A percentile compares a stretch with the other conserved stretches of the same genome.
Conservation (phyloP, 2,888 invertebrate species). For the Luffia ferchaultella region DNA sequence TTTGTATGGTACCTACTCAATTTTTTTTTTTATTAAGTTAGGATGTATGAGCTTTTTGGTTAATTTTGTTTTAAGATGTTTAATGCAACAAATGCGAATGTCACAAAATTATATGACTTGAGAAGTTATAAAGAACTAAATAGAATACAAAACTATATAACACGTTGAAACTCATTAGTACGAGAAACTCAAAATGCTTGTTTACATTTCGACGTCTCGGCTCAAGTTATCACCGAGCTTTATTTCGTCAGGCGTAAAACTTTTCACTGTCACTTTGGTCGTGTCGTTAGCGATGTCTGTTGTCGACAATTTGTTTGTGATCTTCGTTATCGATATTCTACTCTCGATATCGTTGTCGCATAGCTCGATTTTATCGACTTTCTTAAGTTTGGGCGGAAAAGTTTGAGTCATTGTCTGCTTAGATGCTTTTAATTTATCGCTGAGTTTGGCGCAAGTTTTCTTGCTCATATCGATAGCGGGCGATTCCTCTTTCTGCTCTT, state of each 20-base stretch:
- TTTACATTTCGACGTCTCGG: conserved; percentile 53
- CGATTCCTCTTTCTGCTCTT: conserved; percentile 40
- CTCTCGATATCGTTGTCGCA: conserved; percentile 56
- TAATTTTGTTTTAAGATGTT: too few relatives aligned
- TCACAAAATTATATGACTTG: too few relatives aligned
- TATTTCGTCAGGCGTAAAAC: conserved; percentile 49
- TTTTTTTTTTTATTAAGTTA: too few relatives aligned
- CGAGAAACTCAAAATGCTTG: too few relatives aligned
- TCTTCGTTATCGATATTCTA: conserved; percentile 60
- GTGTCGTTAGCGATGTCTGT: conserved; percentile 38
- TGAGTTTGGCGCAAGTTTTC: conserved; percentile 46
- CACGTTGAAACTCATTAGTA: too few relatives aligned
- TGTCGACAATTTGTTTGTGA: conserved; percentile 51
- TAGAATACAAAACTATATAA: too few relatives aligned
- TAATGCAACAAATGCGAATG: too few relatives aligned
- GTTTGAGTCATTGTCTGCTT: conserved; percentile 28
- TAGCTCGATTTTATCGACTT: conserved; percentile 45
- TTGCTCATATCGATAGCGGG: conserved; percentile 52
- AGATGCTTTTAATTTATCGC: conserved; percentile 42
- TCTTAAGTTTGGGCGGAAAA: conserved; percentile 35
- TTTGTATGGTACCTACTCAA: too few relatives aligned
- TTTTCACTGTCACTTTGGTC: conserved; percentile 42
- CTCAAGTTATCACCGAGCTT: conserved; percentile 43
- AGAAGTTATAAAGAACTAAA: too few relatives aligned
- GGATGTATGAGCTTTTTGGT: too few relatives aligned